A percentile compares a stretch with the other conserved stretches of the same genome.
Evolutionary conservation across 2,113 vertebrate genomes (phyloP).

Genomic region (Petroica traversi): DNA sequence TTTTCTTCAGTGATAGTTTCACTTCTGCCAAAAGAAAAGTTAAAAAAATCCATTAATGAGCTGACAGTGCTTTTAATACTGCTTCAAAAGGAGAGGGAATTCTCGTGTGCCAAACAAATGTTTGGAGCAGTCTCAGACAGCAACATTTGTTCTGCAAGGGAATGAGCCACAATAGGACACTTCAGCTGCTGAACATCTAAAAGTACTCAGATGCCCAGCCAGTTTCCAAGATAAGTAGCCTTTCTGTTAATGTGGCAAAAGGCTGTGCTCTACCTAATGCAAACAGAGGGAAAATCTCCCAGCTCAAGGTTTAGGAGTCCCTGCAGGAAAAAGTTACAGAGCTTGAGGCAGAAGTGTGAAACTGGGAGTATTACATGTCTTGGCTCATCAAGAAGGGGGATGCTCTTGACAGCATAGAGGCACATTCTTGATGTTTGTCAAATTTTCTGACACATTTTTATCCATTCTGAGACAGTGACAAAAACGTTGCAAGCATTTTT

Average conservation of each 20-base stretch:
- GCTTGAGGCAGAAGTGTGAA: conserved; percentile 34
- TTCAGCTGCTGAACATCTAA: conserved; percentile 42
- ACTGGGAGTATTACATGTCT: conserved; percentile 30
- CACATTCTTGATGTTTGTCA: conserved; percentile 47
- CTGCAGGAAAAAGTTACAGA: not conserved
- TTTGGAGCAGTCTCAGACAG: conserved; percentile 58
- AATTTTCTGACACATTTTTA: conserved; percentile 55
- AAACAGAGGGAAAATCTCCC: not conserved
- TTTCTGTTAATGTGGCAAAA: conserved; percentile 49
- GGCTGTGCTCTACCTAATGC: not conserved
- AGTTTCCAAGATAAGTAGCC: conserved; percentile 37
- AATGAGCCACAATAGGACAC: conserved; percentile 40
- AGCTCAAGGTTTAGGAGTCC: conserved; percentile 6
- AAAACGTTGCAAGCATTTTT: conserved; percentile 22
- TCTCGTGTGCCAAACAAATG: conserved; percentile 26
- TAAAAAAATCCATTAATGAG: conserved; percentile 66
- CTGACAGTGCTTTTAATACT: conserved; percentile 66
- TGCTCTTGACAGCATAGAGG: conserved; percentile 42
- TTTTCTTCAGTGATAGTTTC: conserved; percentile 69
- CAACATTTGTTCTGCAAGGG: conserved; percentile 64
- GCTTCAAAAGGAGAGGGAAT: conserved; percentile 44
- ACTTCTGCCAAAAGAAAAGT: conserved; percentile 56
- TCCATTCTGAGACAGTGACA: conserved; percentile 45
- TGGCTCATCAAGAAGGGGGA: conserved; percentile 56
- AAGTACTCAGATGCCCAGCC: conserved; percentile 40